Evolutionary conservation across 2,113 vertebrate genomes (phyloP), one percentile per base, ranked within the genome.

Genomic region (Bambusicola thoracicus): DNA sequence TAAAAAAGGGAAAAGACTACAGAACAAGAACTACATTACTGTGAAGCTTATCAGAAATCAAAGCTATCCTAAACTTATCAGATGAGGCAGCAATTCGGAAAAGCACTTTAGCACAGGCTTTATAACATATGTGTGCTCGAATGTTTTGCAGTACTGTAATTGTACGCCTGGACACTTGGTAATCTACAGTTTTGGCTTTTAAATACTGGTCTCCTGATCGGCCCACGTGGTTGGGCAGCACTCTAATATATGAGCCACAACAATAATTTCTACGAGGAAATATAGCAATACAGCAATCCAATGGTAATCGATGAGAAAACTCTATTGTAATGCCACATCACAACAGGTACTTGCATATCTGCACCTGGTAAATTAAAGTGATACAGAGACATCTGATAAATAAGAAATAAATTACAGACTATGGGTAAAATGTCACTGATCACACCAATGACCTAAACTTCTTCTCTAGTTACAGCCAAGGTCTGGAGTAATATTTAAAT

Each of bases 61-160:
- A 91, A 95, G 67, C 79, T 92, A 94, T 85, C 80, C 76, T 68
- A 48, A 89, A 93, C 77, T 92, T 94, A 89, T 19, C 89, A 93
- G 88, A 92, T 0, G 58, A 97, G 90, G 92, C 92, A 94, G 93
- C 58, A 90, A 91, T 91, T 95, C 73, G 90, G 85, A 94, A 95
- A 95, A 96, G 93, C 94, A 96, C 94, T 96, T 95, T 16, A 94
- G 82, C 85, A 86, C 68, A 91, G 87, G 91, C 62, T 91, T 87
- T 85, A 43, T 63, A 90, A 88, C 38, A 83, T 46, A 85, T 0
- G 20, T 76, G 80, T 58, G 85, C 92, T 81, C 3, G 0, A 90
- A 88, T 38, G 44, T 80, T 88, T 72, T 75, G 58, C 65, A 83
- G 13, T 69, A 88, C 78, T 0, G 2, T 73, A 91, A 89, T 0